phyloP scores from a whole-genome alignment of 2,113 vertebrate genomes.

The Chloropsis hardwickii region DNA sequence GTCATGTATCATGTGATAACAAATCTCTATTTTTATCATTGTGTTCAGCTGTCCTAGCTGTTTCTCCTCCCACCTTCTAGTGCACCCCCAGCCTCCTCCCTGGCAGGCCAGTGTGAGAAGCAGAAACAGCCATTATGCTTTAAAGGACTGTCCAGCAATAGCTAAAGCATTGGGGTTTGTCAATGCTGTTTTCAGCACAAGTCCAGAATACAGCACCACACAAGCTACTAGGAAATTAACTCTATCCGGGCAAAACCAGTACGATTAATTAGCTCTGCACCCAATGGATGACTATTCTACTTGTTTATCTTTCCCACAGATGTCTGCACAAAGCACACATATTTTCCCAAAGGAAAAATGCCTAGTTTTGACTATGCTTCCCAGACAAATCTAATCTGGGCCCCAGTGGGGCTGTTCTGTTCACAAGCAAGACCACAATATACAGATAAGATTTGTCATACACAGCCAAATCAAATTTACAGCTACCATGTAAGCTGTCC shows the following conservation, averaged over 20 bases:
- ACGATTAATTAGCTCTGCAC: background rate
- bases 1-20: fast-evolving
- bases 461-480: background rate
- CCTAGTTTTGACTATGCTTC: background rate
- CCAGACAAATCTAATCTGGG: background rate
- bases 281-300: background rate
- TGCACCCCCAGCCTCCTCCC: fast-evolving
- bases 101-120: background rate
- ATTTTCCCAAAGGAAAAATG: background rate
- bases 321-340: background rate
- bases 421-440: background rate
- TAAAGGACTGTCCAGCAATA: background rate
- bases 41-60: background rate
- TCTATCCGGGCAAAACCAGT: background rate
- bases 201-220: background rate
- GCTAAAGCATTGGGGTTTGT: background rate
- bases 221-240: background rate
- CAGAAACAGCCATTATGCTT: background rate
- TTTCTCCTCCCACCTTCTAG: background rate
- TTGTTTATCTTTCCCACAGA: background rate
- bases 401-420: background rate
- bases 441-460: background rate
- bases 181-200: background rate
- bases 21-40: background rate
- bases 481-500: background rate